These are phyloP conservation scores for Diuraphis noxia DNA, from an alignment of 1,140 invertebrate species.

Conservation along the genomic window DNA sequence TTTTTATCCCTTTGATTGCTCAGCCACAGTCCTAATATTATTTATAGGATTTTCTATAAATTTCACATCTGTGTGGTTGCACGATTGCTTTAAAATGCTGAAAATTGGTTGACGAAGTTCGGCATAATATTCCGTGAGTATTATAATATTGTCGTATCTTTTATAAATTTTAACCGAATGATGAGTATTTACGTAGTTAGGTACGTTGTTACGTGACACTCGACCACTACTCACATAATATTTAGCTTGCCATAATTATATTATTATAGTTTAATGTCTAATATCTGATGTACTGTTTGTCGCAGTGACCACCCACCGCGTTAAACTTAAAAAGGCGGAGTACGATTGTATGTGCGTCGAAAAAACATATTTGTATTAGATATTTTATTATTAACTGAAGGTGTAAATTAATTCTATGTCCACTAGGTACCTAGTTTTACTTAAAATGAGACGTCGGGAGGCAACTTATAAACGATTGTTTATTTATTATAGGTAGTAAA, in stretches of 20 bases:
- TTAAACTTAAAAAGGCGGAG: neutral
- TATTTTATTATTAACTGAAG: neutral
- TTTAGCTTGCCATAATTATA: neutral
- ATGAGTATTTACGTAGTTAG: neutral
- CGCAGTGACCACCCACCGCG: neutral
- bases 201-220: neutral
- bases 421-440: neutral
- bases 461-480: neutral
- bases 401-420: neutral
- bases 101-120: conserved; percentile 10
- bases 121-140: conserved; percentile 21
- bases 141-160: neutral
- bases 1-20: conserved; percentile 6
- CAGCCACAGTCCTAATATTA: neutral
- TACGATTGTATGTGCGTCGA: neutral
- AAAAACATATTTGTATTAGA: neutral
- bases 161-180: neutral
- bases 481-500: no score
- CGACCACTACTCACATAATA: no score
- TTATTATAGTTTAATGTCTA: neutral
- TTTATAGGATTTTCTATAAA: conserved; percentile 13
- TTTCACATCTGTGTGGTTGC: neutral
- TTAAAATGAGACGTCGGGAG: neutral
- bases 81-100: conserved; percentile 2
- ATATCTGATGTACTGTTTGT: neutral